phyloP scores from a whole-genome alignment of 2,888 invertebrate genomes.

The Deilephila porcellus region DNA sequence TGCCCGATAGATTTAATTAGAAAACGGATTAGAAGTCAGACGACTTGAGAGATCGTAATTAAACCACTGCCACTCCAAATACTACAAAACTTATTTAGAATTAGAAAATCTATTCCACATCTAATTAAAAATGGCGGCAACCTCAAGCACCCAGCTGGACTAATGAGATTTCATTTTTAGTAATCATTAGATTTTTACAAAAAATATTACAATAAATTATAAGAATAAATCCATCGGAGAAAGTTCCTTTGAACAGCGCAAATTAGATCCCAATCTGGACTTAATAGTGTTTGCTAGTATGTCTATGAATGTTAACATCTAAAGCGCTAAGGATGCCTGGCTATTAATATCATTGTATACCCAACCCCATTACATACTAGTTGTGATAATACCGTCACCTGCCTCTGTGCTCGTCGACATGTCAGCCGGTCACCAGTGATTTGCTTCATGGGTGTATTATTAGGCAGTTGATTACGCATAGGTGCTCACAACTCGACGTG shows the following conservation, averaged over 20 bases:
- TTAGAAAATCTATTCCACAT: not conserved
- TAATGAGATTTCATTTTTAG: not conserved
- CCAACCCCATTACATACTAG: too few relatives aligned
- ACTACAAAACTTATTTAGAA: not conserved
- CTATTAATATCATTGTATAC: too few relatives aligned
- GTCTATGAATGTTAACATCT: too few relatives aligned
- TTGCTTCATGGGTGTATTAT: not conserved
- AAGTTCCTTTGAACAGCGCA: too few relatives aligned
- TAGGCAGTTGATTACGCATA: not conserved
- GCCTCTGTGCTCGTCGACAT: too few relatives aligned
- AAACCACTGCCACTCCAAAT: not conserved
- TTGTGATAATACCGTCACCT: too few relatives aligned
- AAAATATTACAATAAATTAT: too few relatives aligned
- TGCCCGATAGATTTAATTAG: not conserved
- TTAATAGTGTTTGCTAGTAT: too few relatives aligned
- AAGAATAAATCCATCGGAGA: too few relatives aligned
- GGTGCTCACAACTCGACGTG: not conserved
- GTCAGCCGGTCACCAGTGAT: not conserved
- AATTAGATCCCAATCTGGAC: too few relatives aligned
- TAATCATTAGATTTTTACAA: not conserved
- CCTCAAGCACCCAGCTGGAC: not conserved
- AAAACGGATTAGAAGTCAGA: not conserved
- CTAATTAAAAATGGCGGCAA: not conserved
- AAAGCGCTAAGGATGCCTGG: too few relatives aligned
- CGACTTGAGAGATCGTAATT: conserved; percentile 1